Evolutionary conservation across 2,888 invertebrate species (phyloP).

Genomic region (Petrolisthes cinctipes): DNA sequence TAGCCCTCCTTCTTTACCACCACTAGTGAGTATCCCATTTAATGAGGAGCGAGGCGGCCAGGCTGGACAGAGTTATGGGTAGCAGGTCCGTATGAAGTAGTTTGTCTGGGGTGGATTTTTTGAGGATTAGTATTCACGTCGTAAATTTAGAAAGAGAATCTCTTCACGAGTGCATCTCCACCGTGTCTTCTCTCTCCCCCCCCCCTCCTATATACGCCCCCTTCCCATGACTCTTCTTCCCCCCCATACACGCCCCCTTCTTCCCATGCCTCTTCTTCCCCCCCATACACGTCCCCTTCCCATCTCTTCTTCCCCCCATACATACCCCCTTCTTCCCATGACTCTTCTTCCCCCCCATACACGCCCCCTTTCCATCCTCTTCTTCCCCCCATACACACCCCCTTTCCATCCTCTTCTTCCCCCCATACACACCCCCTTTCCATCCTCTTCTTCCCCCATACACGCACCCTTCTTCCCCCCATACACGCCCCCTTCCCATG

Average conservation of each 20-base stretch:
- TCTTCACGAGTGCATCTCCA: too few species aligned
- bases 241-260: neutral
- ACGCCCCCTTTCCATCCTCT: neutral
- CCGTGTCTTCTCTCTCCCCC: neutral
- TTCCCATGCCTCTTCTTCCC: neutral
- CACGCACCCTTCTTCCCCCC: too few species aligned
- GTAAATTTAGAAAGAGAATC: too few species aligned
- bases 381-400: neutral
- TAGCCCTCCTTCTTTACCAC: too few species aligned
- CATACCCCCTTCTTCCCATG: neutral
- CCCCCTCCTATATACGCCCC: neutral
- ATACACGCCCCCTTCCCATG: too few species aligned
- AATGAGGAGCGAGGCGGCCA: too few species aligned
- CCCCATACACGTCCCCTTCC: neutral
- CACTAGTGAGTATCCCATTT: too few species aligned
- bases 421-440: neutral
- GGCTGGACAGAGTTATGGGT: too few species aligned
- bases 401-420: neutral
- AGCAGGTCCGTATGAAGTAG: too few species aligned
- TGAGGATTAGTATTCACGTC: too few species aligned
- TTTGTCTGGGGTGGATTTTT: too few species aligned
- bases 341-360: neutral
- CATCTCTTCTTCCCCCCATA: neutral
- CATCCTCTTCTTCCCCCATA: neutral
- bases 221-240: neutral